Evolutionary conservation across 2,113 vertebrate species (phyloP).

Genomic region (Daphoenositta chrysoptera): DNA sequence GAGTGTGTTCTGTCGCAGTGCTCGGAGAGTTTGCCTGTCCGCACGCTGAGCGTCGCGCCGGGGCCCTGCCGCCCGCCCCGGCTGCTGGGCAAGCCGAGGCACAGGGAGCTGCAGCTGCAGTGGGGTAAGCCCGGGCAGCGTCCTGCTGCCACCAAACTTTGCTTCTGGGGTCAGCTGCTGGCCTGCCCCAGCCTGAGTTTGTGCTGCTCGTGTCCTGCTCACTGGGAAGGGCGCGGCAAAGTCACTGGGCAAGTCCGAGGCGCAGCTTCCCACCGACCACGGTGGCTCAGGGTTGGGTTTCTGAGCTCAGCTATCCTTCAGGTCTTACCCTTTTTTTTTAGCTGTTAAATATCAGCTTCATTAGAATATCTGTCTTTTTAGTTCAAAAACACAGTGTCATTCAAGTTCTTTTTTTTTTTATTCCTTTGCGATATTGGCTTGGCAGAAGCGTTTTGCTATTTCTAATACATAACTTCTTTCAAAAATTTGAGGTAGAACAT

Average conservation of each 20-base stretch:
- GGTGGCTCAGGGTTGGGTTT: neutral
- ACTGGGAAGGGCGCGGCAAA: neutral
- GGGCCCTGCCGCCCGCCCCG: constrained; percentile 85
- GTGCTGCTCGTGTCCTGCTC: neutral
- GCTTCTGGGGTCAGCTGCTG: neutral
- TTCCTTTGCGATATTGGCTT: neutral
- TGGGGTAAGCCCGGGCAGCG: constrained; percentile 82
- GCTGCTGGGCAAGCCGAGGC: constrained; percentile 89
- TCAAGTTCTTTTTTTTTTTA: neutral
- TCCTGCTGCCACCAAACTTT: neutral
- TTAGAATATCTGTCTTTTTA: neutral
- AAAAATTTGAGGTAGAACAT: neutral
- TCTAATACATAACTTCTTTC: neutral
- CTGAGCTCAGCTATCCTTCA: neutral
- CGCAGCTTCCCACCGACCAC: neutral
- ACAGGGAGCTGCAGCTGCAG: constrained; percentile 92
- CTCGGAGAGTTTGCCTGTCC: constrained; percentile 86
- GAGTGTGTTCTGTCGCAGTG: constrained; percentile 70
- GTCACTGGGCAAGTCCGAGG: neutral
- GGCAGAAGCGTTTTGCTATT: neutral
- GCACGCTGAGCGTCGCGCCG: constrained; percentile 87
- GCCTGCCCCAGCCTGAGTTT: neutral
- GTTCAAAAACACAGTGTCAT: neutral
- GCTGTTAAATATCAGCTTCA: too few relatives aligned
- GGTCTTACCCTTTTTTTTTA: too few relatives aligned